Evolutionary conservation across 2,797 vertebrate genomes (phyloP), one percentile per base, ranked within the genome.

Genomic region (Semaprochilodus insignis): DNA sequence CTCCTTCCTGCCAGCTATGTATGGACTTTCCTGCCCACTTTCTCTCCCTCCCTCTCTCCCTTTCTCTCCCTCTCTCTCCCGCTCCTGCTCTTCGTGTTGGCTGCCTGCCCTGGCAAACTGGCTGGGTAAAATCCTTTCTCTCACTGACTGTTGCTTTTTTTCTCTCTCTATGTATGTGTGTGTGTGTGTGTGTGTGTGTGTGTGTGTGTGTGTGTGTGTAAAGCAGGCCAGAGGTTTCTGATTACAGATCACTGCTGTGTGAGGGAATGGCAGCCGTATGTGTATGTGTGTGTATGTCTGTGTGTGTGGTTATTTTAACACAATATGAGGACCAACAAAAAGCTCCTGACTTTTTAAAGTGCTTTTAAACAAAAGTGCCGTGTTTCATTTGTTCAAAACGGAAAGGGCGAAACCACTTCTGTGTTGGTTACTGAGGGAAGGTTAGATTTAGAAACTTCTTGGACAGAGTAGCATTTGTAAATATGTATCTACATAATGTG

Each of bases 1-100:
- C 94, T 90, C 91, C 92, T 97, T 97, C 96, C 96, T 96, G 93
- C 88, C 83, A 93, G 90, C 94, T 95, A 96, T 96, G 96, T 95
- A 97, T 96, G 97, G 96, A 92, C 88, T 96, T 96, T 97, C 96
- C 90, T 94, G 92, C 88, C 89, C 91, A 85, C 90, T 87, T 82
- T 85, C 77, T 75, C 80, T 88, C 82, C 81, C 84, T 84, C 81
- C 76, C 77, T 70, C 81, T 78, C 83, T 65, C 85, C 70, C 51
- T 36, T 71, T 71, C 80, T 79, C 78, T 69, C 76, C 59, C 81
- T 78, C 82, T 77, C 84, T 85, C 77, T 78, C 81, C 81, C 27
- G 77, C 81, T 83, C 80, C 81, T 81, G 86, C 63, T 87, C 80
- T 85, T 81, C 84, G 74, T 85, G 62, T 93, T 95, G 94, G 93